These are phyloP conservation scores for Meiosimyza platycephala DNA, from an alignment of 2,888 invertebrate species.

Conservation along the genomic window DNA sequence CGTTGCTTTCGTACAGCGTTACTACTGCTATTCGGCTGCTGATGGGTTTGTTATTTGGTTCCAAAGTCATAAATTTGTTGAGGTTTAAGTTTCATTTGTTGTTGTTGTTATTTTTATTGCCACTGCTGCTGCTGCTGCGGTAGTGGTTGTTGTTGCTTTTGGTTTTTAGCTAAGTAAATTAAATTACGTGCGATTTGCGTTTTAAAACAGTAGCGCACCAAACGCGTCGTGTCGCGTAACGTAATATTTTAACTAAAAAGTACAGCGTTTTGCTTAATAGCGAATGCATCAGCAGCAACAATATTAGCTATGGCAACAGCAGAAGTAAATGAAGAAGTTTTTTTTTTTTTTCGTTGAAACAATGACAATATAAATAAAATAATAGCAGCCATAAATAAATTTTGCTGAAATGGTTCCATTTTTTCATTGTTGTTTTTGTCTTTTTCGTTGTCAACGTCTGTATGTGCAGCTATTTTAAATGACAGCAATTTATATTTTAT, in stretches of 20 bases:
- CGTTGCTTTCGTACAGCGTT: not conserved
- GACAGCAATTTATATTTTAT: not conserved
- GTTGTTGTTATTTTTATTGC: not conserved
- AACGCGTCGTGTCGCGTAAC: not conserved
- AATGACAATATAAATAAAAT: conserved; percentile 64
- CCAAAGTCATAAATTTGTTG: conserved; percentile 31
- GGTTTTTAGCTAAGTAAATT: conserved; percentile 8
- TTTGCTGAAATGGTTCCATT: conserved; percentile 41
- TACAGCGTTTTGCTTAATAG: conserved; percentile 7
- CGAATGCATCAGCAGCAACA: conserved; percentile 20
- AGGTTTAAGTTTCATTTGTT: conserved; percentile 2
- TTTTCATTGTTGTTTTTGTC: not conserved
- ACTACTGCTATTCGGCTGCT: too few relatives aligned
- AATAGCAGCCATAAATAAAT: conserved; percentile 64
- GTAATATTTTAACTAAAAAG: conserved; percentile 3
- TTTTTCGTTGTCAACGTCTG: not conserved
- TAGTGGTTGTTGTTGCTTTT: conserved; percentile 18
- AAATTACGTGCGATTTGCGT: conserved; percentile 32
- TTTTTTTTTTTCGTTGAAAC: conserved; percentile 25
- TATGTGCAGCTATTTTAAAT: conserved; percentile 14
- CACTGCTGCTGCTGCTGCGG: not conserved
- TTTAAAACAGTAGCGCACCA: conserved; percentile 25
- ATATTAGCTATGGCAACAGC: conserved; percentile 1
- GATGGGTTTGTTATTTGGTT: conserved; percentile 26
- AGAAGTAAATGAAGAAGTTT: not conserved